Base-by-base conservation (phyloP, 2,113 vertebrate species). In the Percopsis transmontana region DNA sequence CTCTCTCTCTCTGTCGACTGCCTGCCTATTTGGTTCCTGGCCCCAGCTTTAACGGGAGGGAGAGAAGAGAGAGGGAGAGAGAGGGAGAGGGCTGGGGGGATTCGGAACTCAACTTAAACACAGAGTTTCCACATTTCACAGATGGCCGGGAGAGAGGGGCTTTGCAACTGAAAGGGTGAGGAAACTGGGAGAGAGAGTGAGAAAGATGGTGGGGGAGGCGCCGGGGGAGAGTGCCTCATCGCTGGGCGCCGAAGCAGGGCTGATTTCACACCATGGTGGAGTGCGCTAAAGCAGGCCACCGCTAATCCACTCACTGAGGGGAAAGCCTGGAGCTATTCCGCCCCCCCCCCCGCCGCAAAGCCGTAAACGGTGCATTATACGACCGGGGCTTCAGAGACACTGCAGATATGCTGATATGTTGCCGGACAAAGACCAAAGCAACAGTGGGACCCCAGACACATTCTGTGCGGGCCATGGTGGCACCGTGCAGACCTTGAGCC, bases 101-200 rank as follows among this genome's bases (percentile, higher is more conserved):
- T 91, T 92, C 89, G 85, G 87, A 90, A 91, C 89, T 90, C 87
- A 89, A 92, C 89, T 92, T 91, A 91, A 89, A 91, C 90, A 89
- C 91, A 91, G 89, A 92, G 89, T 89, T 88, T 90, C 82, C 85
- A 89, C 89, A 91, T 93, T 93, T 93, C 91, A 92, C 91, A 93
- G 91, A 93, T 91, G 91, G 91, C 89, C 68, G 85, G 83, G 89
- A 88, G 87, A 91, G 86, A 89, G 88, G 91, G 90, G 90, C 78
- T 83, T 83, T 85, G 76, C 76, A 85, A 80, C 85, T 88, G 83
- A 88, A 84, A 83, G 86, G 40, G 13, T 7, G 20, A 85, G 87
- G 78, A 81, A 81, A 85, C 71, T 75, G 82, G 53, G 58, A 38
- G 48, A 33, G 40, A 50, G 69, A 40, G 67, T 20, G 40, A 52